Base-by-base conservation (phyloP, 2,888 invertebrate species). In the Synergus gifuensis region DNA sequence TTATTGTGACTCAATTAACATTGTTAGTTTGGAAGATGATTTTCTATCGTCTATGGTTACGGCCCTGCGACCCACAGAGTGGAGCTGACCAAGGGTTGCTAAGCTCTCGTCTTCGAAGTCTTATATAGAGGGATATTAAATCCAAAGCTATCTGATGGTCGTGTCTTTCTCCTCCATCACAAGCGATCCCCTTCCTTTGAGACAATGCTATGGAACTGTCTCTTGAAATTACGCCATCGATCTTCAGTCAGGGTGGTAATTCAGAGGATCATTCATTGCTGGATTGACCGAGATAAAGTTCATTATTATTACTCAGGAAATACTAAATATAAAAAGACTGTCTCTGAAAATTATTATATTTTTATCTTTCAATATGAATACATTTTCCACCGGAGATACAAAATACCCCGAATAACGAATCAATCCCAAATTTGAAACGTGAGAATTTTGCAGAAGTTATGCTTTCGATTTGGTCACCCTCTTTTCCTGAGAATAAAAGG, bases 101-200 rank as follows among this genome's bases (percentile, higher is more conserved):
- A 83, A 82, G 81, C 82, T 85, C 85, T 81, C 85, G 82, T 86
- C 83, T 82, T 79, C 66, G 83, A 84, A 80, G 81, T 83, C 78
- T 81, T 81, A 64, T 82, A 82, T 22, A 78, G 81, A 82, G 85
- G 87, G 87, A 87, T 86, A 85, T 87, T 86, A 85, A 85, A 85
- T 84, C 83, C 82, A 79, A 83, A 83, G 86, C 83, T 87, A 87
- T 87, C 86, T 85, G 87, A 87, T 87, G 82, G 79, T 82, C 64
- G 79, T 62, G 77, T n/a, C n/a, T 81, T 83, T 81, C 78, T 77
- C 66, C 76, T 42, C 67, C 63, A 54, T 58, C 77, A 80, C 22
- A 18, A 60, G 60, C 60, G 12, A 22, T 22, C 22, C 79, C 78
- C 66, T 69, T 66, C 64, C 36, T 40, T 66, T 66, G 40, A 66